These are phyloP conservation scores for Enteromius thamalakanensis DNA, from an alignment of 2,797 vertebrate genomes.

Conservation along the genomic window DNA sequence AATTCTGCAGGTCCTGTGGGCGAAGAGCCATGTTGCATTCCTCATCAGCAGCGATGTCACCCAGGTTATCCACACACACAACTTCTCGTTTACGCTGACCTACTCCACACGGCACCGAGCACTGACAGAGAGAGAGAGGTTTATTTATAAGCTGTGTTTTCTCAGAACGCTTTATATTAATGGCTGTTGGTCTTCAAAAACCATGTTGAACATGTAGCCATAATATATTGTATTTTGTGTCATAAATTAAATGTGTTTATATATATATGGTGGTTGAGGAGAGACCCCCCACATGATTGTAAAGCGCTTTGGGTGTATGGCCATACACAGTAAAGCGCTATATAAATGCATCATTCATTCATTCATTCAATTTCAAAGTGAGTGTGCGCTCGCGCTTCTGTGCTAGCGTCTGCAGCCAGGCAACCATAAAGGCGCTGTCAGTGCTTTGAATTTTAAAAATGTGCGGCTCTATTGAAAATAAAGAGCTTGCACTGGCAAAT, in stretches of 20 bases:
- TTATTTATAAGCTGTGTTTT: background rate
- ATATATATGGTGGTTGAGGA: too few species aligned
- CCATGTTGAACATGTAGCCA: background rate
- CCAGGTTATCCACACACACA: constrained; percentile 76
- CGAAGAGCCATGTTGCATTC: constrained; percentile 78
- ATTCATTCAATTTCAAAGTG: too few species aligned
- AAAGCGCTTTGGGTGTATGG: too few species aligned
- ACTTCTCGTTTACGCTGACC: constrained; percentile 77
- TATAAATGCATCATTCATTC: too few species aligned
- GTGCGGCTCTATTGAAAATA: too few species aligned
- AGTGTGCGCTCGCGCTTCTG: too few species aligned
- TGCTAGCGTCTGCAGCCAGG: too few species aligned
- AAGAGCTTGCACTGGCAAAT: too few species aligned
- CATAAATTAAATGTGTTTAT: background rate
- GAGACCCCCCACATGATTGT: too few species aligned
- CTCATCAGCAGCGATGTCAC: constrained; percentile 72
- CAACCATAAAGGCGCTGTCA: too few species aligned
- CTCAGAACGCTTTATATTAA: background rate
- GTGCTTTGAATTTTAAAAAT: too few species aligned
- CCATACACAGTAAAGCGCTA: too few species aligned
- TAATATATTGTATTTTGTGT: background rate
- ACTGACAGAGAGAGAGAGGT: constrained; percentile 62
- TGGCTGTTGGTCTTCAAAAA: background rate
- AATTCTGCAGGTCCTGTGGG: constrained; percentile 75
- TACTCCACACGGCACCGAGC: constrained; percentile 79